phyloP scores from a whole-genome alignment of 2,113 vertebrate genomes.

The Phylloscopus whistleri region DNA sequence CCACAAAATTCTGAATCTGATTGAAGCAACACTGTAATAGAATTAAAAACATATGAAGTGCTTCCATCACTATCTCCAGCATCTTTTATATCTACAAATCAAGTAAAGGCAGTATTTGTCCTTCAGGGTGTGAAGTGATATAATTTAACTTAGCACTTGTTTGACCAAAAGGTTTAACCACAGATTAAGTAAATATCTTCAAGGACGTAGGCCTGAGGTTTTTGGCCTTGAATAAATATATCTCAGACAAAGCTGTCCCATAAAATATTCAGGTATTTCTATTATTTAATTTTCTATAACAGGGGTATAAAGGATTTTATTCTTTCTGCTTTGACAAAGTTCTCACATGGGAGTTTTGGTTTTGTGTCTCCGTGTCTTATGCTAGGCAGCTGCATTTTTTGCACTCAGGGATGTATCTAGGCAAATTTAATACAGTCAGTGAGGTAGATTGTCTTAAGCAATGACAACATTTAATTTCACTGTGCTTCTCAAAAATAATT shows the following conservation, averaged over 20 bases:
- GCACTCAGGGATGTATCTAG: neutral
- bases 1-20: neutral
- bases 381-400: neutral
- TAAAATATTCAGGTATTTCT: neutral
- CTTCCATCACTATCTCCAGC: neutral
- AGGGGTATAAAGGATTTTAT: neutral
- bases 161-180: neutral
- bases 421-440: neutral
- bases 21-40: neutral
- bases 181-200: neutral
- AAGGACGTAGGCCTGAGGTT: neutral
- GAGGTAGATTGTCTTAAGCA: neutral
- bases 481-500: neutral
- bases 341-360: neutral
- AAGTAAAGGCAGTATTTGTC: neutral
- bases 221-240: neutral
- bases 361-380: neutral
- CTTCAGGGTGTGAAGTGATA: neutral
- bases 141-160: neutral
- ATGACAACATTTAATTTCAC: neutral
- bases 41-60: neutral
- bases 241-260: neutral
- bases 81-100: neutral
- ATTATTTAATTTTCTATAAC: neutral
- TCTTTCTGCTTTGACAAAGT: neutral